Conservation (phyloP, 2,797 vertebrate genomes). For the Australoheros facetus region DNA sequence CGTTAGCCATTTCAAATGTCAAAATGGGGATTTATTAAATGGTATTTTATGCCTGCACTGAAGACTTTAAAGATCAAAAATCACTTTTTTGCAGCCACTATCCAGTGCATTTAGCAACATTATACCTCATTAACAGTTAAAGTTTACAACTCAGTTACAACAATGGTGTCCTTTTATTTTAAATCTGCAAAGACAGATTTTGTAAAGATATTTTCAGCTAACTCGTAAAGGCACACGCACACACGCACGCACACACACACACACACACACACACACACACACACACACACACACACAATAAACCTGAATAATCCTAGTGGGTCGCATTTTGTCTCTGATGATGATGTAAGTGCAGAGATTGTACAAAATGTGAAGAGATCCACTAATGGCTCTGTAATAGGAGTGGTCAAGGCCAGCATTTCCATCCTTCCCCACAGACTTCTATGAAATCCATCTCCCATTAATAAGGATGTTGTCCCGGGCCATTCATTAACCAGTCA, state of each 20-base stretch:
- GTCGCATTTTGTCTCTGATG: conserved; percentile 13
- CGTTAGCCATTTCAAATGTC: background rate
- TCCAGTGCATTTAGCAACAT: background rate
- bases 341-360: conserved; percentile 48
- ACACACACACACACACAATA: background rate
- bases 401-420: conserved; percentile 52
- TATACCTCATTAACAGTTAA: background rate
- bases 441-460: conserved; percentile 68
- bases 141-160: background rate
- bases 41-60: background rate
- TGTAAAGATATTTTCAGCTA: background rate
- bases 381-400: conserved; percentile 67
- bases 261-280: background rate
- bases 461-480: conserved; percentile 69
- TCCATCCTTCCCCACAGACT: conserved; percentile 45
- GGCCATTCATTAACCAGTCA: conserved; percentile 65
- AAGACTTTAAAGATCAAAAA: background rate
- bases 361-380: conserved; percentile 43
- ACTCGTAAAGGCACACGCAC: background rate
- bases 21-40: background rate
- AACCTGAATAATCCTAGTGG: conserved; percentile 3
- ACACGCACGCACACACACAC: background rate
- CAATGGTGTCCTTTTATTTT: background rate
- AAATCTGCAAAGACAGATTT: background rate
- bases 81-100: background rate